Conservation (phyloP, 1,140 invertebrate genomes). For the Drosophila guanche region DNA sequence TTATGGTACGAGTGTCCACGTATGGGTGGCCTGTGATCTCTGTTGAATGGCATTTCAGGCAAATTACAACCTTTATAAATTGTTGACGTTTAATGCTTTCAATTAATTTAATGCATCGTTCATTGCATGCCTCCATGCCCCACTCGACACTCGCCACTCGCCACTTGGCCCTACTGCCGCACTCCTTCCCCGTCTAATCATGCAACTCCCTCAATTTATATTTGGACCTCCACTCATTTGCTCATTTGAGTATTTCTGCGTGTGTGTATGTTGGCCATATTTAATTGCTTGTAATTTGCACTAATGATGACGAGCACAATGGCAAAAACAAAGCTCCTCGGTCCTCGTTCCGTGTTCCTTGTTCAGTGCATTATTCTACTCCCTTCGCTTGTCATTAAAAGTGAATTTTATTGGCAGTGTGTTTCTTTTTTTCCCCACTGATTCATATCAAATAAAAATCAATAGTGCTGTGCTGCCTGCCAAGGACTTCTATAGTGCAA, state of each 20-base stretch:
- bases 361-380: no score
- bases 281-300: constrained; percentile 79
- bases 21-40: constrained; percentile 6
- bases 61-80: constrained; percentile 65
- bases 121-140: constrained; percentile 18
- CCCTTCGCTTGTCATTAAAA: constrained; percentile 58
- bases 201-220: constrained; percentile 5
- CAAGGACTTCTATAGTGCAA: constrained; percentile 45
- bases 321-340: constrained; percentile 21
- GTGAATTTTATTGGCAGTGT: constrained; percentile 48
- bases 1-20: neutral
- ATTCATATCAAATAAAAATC: constrained; percentile 52
- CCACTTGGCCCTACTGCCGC: neutral
- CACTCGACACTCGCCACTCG: neutral
- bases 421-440: constrained; percentile 9
- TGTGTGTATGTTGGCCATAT: constrained; percentile 46
- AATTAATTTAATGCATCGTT: constrained; percentile 76
- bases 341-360: constrained; percentile 17
- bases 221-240: constrained; percentile 40
- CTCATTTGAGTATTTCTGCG: neutral
- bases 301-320: constrained; percentile 67
- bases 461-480: constrained; percentile 35
- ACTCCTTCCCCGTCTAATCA: neutral
- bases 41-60: constrained; percentile 29
- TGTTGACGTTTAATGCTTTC: constrained; percentile 74